Evolutionary conservation across 2,888 invertebrate genomes (phyloP), one percentile per base, ranked within the genome.

Genomic region (Drosophila mimetica): DNA sequence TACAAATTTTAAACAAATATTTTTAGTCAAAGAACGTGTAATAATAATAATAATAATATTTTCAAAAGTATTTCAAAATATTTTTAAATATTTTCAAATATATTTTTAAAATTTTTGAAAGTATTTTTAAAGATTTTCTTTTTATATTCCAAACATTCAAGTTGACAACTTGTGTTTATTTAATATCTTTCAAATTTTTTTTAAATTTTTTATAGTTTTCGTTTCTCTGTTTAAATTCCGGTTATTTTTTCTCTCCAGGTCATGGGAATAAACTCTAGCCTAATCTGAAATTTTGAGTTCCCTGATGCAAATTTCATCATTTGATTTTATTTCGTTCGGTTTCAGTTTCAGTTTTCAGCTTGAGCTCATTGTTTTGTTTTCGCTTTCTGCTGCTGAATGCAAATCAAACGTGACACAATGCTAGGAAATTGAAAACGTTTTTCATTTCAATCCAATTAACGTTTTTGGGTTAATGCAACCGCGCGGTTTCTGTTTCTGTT

Each of bases 381-480:
- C 18, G 20, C 16, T 39, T 69, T 42, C 14, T 18, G n/a, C 47
- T 25, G 14, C 5, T 46, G 36, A 75, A 72, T 77, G 74, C 70
- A 86, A 80, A 74, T 75, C 75, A 85, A 86, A 84, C 82, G 85
- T 81, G 87, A 85, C 85, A 85, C 75, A 87, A 76, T 82, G 84
- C 74, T 66, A 79, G 81, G 79, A 86, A 88, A 77, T 80, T 79
- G 77, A 84, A 79, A 79, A 78, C 85, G 82, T 76, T 70, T 77
- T 71, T 78, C 85, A 85, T 85, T 82, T 76, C 75, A 90, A 90
- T 90, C 90, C 90, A 90, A 90, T 90, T 90, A 90, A 89, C 82
- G 87, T 90, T 85, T 90, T 83, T 88, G 88, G 90, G 90, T 90
- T 90, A 90, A 90, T 89, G 89, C 86, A 90, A 48, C n/a, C n/a